Conservation (phyloP, 1,140 invertebrate species). For the Heliothis virescens region DNA sequence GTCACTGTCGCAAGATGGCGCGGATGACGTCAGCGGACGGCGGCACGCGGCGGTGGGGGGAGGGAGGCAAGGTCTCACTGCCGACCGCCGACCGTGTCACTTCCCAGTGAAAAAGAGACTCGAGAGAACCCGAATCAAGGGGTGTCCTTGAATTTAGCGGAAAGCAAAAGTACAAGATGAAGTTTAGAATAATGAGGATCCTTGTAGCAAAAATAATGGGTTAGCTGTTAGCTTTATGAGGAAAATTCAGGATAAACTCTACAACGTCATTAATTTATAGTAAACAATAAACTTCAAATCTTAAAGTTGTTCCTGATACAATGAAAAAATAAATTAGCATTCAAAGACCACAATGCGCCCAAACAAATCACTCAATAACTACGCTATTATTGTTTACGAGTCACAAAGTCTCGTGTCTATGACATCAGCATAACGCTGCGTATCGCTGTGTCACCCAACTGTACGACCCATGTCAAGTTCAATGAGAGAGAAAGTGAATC, state of each 20-base stretch:
- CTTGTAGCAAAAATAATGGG: slow-evolving; percentile 47
- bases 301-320: neutral
- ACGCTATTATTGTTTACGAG: slow-evolving; percentile 38
- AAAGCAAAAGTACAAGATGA: slow-evolving; percentile 69
- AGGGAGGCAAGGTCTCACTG: slow-evolving; percentile 75
- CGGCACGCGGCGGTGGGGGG: slow-evolving; percentile 47
- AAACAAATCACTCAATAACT: slow-evolving; percentile 9
- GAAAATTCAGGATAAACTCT: neutral
- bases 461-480: slow-evolving; percentile 78
- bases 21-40: slow-evolving; percentile 77
- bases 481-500: slow-evolving; percentile 73
- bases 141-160: slow-evolving; percentile 78
- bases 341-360: neutral
- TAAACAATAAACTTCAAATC: neutral
- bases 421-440: slow-evolving; percentile 61
- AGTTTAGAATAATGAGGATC: slow-evolving; percentile 47
- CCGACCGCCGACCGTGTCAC: slow-evolving; percentile 75
- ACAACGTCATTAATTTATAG: neutral
- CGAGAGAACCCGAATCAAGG: slow-evolving; percentile 71
- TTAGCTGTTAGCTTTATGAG: neutral
- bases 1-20: slow-evolving; percentile 81
- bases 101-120: slow-evolving; percentile 83
- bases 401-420: slow-evolving; percentile 57
- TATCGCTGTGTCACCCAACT: slow-evolving; percentile 64
- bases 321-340: slow-evolving; percentile 6